Conservation (phyloP, 2,113 vertebrate genomes). For the Hydrochoerus hydrochaeris region DNA sequence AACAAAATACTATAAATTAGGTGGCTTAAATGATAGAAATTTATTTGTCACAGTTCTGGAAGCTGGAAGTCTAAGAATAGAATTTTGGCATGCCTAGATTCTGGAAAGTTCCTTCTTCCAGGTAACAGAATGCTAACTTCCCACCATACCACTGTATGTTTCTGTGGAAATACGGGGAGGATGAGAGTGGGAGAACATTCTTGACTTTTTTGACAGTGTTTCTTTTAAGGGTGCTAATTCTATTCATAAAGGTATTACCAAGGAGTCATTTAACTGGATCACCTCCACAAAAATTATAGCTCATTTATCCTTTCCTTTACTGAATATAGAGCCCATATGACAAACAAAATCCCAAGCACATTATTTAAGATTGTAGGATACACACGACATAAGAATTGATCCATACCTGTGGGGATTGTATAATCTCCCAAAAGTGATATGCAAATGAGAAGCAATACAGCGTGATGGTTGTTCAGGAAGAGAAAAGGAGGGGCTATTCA, state of each 20-base stretch:
- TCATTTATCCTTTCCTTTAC: neutral
- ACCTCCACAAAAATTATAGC: neutral
- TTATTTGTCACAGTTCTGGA: neutral
- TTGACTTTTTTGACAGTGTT: neutral
- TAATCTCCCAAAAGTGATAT: neutral
- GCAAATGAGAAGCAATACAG: neutral
- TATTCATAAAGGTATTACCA: neutral
- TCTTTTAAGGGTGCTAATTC: neutral
- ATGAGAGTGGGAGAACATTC: neutral
- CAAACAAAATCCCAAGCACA: neutral
- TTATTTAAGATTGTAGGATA: neutral
- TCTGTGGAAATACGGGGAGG: too few relatives aligned
- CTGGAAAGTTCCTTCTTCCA: neutral
- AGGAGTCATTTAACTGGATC: neutral
- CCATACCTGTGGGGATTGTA: neutral
- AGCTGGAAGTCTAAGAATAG: neutral
- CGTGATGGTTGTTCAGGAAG: neutral
- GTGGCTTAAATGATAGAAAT: neutral
- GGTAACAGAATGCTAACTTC: neutral
- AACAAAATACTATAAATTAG: neutral
- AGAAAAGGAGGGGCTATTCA: neutral
- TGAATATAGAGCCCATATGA: neutral
- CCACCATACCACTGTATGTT: neutral
- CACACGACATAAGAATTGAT: neutral
- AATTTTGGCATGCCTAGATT: neutral